A percentile compares a stretch with the other conserved stretches of the same genome.
These are phyloP conservation scores for Chionodraco myersi DNA, from an alignment of 2,113 vertebrate species.

Conservation along the genomic window DNA sequence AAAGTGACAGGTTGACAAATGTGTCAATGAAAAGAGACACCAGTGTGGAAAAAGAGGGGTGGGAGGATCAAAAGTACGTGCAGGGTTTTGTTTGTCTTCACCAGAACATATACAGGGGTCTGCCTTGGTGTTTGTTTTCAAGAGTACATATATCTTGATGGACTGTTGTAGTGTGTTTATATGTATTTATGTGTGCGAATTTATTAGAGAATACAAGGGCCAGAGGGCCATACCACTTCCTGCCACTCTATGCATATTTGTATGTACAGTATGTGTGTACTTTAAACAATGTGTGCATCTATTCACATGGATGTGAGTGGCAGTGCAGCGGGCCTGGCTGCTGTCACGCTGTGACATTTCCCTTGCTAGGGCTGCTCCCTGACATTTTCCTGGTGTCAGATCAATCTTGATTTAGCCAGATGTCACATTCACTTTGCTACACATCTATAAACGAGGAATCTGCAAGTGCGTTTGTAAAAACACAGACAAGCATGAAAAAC, in stretches of 20 bases:
- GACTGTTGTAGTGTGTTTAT: neutral
- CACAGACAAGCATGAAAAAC: slow-evolving; percentile 42
- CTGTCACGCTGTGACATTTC: slow-evolving; percentile 81
- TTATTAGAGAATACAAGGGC: neutral
- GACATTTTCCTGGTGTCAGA: slow-evolving; percentile 87
- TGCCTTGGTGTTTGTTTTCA: neutral
- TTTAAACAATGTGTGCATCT: slow-evolving; percentile 6
- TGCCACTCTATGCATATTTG: neutral
- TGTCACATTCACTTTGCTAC: slow-evolving; percentile 82
- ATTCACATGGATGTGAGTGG: slow-evolving; percentile 22
- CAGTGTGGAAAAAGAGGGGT: slow-evolving; percentile 50
- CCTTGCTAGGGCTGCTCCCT: slow-evolving; percentile 71
- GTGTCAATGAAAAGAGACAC: slow-evolving; percentile 80
- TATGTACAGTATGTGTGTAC: slow-evolving; percentile 13
- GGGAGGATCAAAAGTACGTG: slow-evolving; percentile 58
- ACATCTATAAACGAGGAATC: slow-evolving; percentile 71
- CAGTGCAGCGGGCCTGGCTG: slow-evolving; percentile 44
- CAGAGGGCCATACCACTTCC: neutral
- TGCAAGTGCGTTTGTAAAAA: slow-evolving; percentile 41
- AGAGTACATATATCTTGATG: neutral
- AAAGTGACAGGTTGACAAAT: slow-evolving; percentile 85
- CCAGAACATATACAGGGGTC: slow-evolving; percentile 16
- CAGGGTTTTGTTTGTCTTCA: slow-evolving; percentile 50
- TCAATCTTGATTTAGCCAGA: slow-evolving; percentile 84
- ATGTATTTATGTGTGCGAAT: neutral